Percentiles rank a stretch among this genome's conserved stretches.
Evolutionary conservation across 2,888 invertebrate genomes (phyloP).

Genomic region (Pandemis corylana): DNA sequence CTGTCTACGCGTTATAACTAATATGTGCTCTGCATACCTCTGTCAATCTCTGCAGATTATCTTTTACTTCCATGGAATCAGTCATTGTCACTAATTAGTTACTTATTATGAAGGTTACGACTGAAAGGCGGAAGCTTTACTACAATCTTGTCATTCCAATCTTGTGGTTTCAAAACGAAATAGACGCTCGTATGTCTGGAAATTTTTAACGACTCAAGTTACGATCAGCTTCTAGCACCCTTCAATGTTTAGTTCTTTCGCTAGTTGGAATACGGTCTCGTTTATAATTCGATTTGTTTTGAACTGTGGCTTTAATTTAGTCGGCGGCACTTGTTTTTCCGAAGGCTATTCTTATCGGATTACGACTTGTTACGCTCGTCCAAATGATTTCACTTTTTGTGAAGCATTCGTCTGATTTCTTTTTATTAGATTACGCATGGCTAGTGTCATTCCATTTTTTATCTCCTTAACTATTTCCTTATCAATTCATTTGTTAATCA

Average conservation of each 20-base stretch:
- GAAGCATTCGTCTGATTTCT: slow-evolving; percentile 48
- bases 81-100: slow-evolving; percentile 39
- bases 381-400: slow-evolving; percentile 55
- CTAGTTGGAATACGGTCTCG: slow-evolving; percentile 29
- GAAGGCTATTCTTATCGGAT: slow-evolving; percentile 55
- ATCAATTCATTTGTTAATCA: slow-evolving; percentile 1
- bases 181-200: slow-evolving; percentile 25
- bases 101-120: slow-evolving; percentile 31
- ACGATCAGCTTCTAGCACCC: slow-evolving; percentile 17
- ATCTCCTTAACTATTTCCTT: slow-evolving; percentile 14
- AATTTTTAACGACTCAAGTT: slow-evolving; percentile 26
- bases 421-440: slow-evolving; percentile 48
- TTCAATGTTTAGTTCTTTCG: slow-evolving; percentile 17
- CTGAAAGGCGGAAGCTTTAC: slow-evolving; percentile 38
- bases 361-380: slow-evolving; percentile 52
- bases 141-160: slow-evolving; percentile 37
- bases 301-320: slow-evolving; percentile 31
- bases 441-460: slow-evolving; percentile 28
- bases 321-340: slow-evolving; percentile 47
- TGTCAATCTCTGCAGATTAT: slow-evolving; percentile 34
- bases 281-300: slow-evolving; percentile 32
- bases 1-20: neutral
- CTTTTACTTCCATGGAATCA: slow-evolving; percentile 27
- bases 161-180: slow-evolving; percentile 36
- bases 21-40: slow-evolving; percentile 25